A percentile compares a stretch with the other conserved stretches of the same genome.
Evolutionary conservation across 2,888 invertebrate genomes (phyloP).

Genomic region (Mechanitis messenoides): DNA sequence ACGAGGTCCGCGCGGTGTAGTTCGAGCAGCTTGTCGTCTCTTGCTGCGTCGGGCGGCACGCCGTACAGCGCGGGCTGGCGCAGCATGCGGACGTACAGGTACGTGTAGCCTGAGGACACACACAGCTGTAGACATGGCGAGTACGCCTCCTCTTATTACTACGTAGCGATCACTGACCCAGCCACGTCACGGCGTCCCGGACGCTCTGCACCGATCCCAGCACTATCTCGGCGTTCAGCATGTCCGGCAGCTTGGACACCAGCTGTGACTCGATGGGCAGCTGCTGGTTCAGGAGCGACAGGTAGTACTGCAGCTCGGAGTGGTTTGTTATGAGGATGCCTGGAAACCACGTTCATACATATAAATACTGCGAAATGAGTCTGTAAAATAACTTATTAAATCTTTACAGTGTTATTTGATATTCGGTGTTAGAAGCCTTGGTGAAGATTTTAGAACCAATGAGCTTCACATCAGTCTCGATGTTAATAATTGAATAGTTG

Average conservation of each 20-base stretch:
- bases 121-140: too few relatives aligned
- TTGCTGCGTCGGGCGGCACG: conserved; percentile 85
- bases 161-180: conserved; percentile 72
- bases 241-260: conserved; percentile 93
- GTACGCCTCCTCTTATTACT: too few relatives aligned
- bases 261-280: conserved; percentile 98
- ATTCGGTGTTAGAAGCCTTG: too few relatives aligned
- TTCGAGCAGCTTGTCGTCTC: conserved; percentile 91
- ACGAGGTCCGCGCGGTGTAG: conserved; percentile 94
- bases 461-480: too few relatives aligned
- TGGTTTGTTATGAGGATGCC: conserved; percentile 98
- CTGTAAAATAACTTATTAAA: background rate
- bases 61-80: conserved; percentile 93
- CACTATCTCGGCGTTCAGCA: conserved; percentile 98
- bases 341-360: conserved; percentile 29
- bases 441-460: too few relatives aligned
- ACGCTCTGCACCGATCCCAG: conserved; percentile 93
- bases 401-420: too few relatives aligned
- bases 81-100: conserved; percentile 96
- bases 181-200: conserved; percentile 93
- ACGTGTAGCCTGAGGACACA: conserved; percentile 90
- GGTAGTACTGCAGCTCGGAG: conserved; percentile 97
- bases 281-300: conserved; percentile 98
- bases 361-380: background rate
- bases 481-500: too few relatives aligned